Base-by-base conservation (phyloP, 2,113 vertebrate genomes). In the Marmota monax region DNA sequence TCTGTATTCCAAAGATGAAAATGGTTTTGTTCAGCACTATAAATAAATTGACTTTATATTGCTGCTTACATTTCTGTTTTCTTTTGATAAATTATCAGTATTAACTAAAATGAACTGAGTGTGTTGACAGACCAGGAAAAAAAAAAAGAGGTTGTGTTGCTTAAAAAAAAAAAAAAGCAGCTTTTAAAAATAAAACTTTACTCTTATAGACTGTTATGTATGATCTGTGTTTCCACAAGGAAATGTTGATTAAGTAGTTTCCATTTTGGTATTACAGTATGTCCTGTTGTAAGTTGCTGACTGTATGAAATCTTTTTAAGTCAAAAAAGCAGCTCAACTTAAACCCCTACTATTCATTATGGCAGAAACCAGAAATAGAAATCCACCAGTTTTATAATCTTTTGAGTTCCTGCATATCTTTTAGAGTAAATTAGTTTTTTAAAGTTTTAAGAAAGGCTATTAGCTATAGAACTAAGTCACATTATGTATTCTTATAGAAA, bases 181-280 rank as follows among this genome's bases (percentile, higher is more conserved):
- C 70, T 92, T 96, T 97, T 69, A 77, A 91, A 95, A 96, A n/a
- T 73, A 67, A 85, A 97, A 22, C 29, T 94, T 97, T 83, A 96
- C 53, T 25, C 96, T 51, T 94, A 84, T 8, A 85, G 77, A 45
- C 79, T 97, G 74, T 97, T 97, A 72, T 97, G 94, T 97, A 88
- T 97, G 96, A 95, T 94, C 42, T 65, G 13, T 42, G 70, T 98
- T 97, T 98, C 95, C 48, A 93, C 85, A 84, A 98, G 88, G 96
- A 97, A 96, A 97, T 94, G 96, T 94, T 98, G 98, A 95, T 98
- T 85, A 97, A 98, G 97, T 96, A 97, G 84, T 98, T 98, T 98
- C 97, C 96, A 95, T 95, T 98, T 98, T 97, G 83, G 83, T 98
- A 97, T 98, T 98, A 79, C 76, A 51, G 90, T 97, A 53, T 98